Conservation (phyloP, 2,888 invertebrate species). For the Yponomeuta evonymella region DNA sequence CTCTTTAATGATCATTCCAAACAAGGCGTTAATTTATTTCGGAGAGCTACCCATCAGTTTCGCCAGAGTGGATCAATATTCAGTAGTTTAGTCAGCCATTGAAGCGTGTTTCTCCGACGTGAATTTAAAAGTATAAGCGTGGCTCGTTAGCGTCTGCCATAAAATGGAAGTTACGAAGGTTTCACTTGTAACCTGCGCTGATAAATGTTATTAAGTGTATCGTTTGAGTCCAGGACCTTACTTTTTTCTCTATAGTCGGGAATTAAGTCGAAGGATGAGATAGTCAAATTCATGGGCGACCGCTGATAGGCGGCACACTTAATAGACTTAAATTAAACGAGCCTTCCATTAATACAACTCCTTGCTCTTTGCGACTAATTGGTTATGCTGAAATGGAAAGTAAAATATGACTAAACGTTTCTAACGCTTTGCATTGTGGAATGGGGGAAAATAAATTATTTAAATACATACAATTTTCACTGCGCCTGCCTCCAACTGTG, state of each 20-base stretch:
- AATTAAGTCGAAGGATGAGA: too few relatives aligned
- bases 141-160: neutral
- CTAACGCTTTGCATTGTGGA: neutral
- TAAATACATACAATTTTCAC: slow-evolving; percentile 10
- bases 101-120: neutral
- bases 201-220: neutral
- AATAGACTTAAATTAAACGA: too few relatives aligned
- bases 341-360: too few relatives aligned
- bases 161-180: neutral
- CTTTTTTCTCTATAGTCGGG: too few relatives aligned
- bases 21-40: neutral
- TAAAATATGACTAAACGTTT: slow-evolving; percentile 5
- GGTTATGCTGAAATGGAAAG: slow-evolving; percentile 7
- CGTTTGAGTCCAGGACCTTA: too few relatives aligned
- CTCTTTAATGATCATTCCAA: neutral
- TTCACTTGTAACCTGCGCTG: neutral
- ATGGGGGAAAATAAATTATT: slow-evolving; percentile 9
- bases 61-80: neutral
- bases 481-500: neutral
- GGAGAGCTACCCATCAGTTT: neutral
- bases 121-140: slow-evolving; percentile 9
- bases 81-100: slow-evolving; percentile 1
- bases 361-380: neutral
- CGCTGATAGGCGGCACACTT: too few relatives aligned
- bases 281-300: too few relatives aligned